Conservation (phyloP, 1,140 invertebrate species). For the Drusus annulatus region DNA sequence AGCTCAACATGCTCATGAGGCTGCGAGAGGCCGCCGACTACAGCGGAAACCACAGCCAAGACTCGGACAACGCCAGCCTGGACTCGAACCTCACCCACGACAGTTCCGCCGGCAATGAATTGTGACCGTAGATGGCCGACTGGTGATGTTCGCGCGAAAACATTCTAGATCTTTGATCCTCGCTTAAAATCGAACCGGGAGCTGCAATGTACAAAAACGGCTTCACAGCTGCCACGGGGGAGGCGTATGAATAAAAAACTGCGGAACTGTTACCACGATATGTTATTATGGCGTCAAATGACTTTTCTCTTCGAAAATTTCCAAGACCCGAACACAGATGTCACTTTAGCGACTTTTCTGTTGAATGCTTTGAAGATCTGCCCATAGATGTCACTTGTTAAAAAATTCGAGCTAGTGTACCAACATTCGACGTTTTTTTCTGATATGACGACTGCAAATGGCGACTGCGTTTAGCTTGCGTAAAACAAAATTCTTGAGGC, state of each 20-base stretch:
- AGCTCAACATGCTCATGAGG: constrained; percentile 95
- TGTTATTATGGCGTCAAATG: not conserved
- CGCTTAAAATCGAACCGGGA: not conserved
- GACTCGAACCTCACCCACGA: constrained; percentile 81
- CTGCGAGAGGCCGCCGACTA: constrained; percentile 95
- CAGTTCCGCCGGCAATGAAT: constrained; percentile 74
- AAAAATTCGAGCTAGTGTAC: no score
- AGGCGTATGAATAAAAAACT: not conserved
- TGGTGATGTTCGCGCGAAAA: no score
- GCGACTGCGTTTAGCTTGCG: not conserved
- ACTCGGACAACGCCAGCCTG: constrained; percentile 85
- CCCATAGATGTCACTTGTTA: no score
- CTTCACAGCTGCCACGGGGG: not conserved
- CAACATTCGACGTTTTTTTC: no score
- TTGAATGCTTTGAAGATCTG: no score
- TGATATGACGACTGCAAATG: not conserved
- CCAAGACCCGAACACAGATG: no score
- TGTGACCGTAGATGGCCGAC: constrained; percentile 33
- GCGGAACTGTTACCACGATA: not conserved
- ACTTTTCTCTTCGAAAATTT: not conserved
- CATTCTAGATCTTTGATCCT: no score
- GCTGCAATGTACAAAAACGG: not conserved
- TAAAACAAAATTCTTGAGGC: not conserved
- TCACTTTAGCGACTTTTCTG: no score
- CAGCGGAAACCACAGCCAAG: constrained; percentile 87